Base-by-base conservation (phyloP, 2,113 vertebrate genomes). In the Silurus meridionalis region DNA sequence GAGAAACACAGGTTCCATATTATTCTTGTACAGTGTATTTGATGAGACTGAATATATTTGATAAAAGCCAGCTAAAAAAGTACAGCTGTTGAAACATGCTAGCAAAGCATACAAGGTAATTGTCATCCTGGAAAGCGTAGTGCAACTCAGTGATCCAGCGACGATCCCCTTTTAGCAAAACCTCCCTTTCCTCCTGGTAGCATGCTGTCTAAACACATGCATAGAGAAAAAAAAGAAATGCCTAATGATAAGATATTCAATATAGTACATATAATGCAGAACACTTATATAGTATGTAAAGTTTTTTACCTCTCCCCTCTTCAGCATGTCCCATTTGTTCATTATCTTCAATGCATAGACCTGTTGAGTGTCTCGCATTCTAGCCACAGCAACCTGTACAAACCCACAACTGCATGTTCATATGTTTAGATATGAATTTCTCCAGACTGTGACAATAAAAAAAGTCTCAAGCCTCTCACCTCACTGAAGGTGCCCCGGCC, bases 301-400 rank as follows among this genome's bases (percentile, higher is more conserved):
- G 10, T 55, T 21, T 66, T 92, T 87, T 93, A 97, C 96, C 95
- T 97, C 95, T 88, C 95, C 95, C 85, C 95, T 90, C 88, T 95
- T 96, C 87, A 97, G 90, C 94, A 97, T 95, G 91, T 97, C 96
- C 96, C 96, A 96, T 90, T 97, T 97, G 86, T 97, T 97, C 96
- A 97, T 96, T 58, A 97, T 96, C 93, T 97, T 97, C 92, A 97
- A 93, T 86, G 96, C 96, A 0, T 95, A 97, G 77, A 97, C 95
- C 86, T 95, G 94, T 82, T 95, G 94, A 0, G 95, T 96, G 86
- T 91, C 90, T 82, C 88, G 93, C 95, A 96, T 95, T 83, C 93
- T 95, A 9, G 96, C 96, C 81, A 97, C 94, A 0, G 96, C 96
- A 7, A 97, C 96, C 96, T 97, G 87, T 14, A 78, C 71, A 23